phyloP scores from a whole-genome alignment of 2,797 vertebrate species.

The Poeciliopsis turneri region DNA sequence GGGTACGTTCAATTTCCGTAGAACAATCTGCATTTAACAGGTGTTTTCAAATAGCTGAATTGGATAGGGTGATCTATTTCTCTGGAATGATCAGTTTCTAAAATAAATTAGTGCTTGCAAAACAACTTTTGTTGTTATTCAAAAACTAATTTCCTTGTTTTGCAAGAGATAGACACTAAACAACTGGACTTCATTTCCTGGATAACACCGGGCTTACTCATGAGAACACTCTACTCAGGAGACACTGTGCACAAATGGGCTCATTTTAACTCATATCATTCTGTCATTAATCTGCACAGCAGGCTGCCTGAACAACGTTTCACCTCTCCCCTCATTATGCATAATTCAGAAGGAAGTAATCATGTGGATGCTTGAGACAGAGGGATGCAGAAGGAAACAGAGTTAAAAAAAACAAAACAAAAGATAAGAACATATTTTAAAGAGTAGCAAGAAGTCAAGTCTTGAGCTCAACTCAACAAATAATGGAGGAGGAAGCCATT shows the following conservation, averaged over 20 bases:
- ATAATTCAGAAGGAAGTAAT: slow-evolving; percentile 43
- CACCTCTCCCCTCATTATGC: slow-evolving; percentile 29
- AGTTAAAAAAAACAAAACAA: not conserved
- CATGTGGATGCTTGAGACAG: slow-evolving; percentile 27
- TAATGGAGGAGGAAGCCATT: not conserved
- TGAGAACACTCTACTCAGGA: not conserved
- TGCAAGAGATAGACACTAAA: not conserved
- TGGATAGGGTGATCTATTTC: not conserved
- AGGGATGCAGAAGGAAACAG: not conserved
- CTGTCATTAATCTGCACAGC: not conserved
- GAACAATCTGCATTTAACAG: not conserved
- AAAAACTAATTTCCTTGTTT: not conserved
- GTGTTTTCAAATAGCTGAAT: not conserved
- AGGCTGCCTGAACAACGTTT: not conserved
- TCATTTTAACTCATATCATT: not conserved
- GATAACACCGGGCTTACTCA: not conserved
- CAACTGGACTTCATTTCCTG: not conserved
- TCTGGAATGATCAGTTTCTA: not conserved
- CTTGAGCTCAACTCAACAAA: not conserved
- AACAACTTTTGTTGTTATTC: not conserved
- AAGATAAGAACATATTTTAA: slow-evolving; percentile 3
- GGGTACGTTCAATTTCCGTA: not conserved
- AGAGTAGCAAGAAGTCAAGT: not conserved
- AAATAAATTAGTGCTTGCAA: not conserved
- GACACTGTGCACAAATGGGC: not conserved